Evolutionary conservation across 2,113 vertebrate genomes (phyloP).

Genomic region (Orthonyx spaldingii): DNA sequence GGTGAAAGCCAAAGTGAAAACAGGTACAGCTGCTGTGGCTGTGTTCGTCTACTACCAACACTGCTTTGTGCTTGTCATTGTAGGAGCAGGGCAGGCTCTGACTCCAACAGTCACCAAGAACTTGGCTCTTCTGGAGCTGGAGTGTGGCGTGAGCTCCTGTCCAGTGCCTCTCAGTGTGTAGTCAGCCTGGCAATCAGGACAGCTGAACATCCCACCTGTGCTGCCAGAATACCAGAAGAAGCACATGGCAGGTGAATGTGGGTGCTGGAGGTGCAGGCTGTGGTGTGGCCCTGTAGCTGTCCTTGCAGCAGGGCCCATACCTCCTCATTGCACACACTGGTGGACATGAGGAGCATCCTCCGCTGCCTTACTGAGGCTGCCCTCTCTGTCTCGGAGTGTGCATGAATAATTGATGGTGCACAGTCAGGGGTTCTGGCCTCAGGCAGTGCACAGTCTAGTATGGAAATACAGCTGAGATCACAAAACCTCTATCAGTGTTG

Average conservation of each 20-base stretch:
- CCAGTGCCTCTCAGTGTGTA: rapidly evolving
- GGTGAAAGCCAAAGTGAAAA: not conserved
- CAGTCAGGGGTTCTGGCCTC: not conserved
- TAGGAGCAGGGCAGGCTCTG: not conserved
- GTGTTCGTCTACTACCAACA: not conserved
- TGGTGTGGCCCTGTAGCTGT: not conserved
- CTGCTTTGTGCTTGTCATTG: not conserved
- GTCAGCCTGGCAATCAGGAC: not conserved
- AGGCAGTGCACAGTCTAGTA: not conserved
- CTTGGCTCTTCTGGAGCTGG: not conserved
- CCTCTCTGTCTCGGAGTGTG: not conserved
- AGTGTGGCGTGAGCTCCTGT: not conserved
- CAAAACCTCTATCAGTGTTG: not conserved
- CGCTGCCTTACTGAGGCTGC: not conserved
- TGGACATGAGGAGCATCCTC: not conserved
- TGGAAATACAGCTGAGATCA: not conserved
- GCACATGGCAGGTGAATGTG: not conserved
- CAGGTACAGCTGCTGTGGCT: not conserved
- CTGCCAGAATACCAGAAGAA: not conserved
- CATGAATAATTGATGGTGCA: not conserved
- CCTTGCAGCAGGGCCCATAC: not conserved
- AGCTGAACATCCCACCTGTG: not conserved
- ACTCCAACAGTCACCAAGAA: not conserved
- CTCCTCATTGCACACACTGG: rapidly evolving
- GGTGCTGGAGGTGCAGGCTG: not conserved